A percentile compares a stretch with the other conserved stretches of the same genome.
Conservation (phyloP, 2,888 invertebrate species). For the Chironomus tentans region DNA sequence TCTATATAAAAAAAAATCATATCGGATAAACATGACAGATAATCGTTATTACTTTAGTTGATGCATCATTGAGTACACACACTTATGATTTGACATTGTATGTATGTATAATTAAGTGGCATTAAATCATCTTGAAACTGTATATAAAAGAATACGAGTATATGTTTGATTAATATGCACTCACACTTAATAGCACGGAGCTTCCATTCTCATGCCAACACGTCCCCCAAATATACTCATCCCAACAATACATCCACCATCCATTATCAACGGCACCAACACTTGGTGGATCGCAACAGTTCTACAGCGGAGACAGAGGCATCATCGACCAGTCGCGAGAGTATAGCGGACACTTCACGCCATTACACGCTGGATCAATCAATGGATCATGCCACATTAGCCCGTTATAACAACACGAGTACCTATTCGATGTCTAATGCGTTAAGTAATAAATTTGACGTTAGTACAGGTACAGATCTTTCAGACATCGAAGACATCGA, state of each 20-base stretch:
- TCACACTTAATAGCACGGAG: constrained; percentile 37
- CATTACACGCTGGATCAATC: constrained; percentile 31
- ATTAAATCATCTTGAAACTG: not conserved
- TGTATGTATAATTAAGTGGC: not conserved
- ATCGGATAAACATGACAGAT: too few relatives aligned
- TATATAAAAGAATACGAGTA: not conserved
- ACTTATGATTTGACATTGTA: not conserved
- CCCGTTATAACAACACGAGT: constrained; percentile 42
- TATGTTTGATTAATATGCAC: not conserved
- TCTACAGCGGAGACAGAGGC: constrained; percentile 45
- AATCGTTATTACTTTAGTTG: not conserved
- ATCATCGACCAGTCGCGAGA: constrained; percentile 48
- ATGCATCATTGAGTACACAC: not conserved
- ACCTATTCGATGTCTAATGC: constrained; percentile 45
- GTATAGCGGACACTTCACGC: constrained; percentile 34
- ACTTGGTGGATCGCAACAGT: constrained; percentile 43
- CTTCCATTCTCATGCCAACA: constrained; percentile 40
- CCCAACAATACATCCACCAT: constrained; percentile 35
- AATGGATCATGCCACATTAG: constrained; percentile 35
- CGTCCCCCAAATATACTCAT: constrained; percentile 32
- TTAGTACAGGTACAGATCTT: constrained; percentile 40
- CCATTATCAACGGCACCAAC: constrained; percentile 31
- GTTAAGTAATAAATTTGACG: constrained; percentile 28
- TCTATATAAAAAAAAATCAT: not conserved
- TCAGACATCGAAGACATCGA: constrained; percentile 31